phyloP scores from a whole-genome alignment of 1,140 invertebrate genomes.

The Drosophila subpulchrella region DNA sequence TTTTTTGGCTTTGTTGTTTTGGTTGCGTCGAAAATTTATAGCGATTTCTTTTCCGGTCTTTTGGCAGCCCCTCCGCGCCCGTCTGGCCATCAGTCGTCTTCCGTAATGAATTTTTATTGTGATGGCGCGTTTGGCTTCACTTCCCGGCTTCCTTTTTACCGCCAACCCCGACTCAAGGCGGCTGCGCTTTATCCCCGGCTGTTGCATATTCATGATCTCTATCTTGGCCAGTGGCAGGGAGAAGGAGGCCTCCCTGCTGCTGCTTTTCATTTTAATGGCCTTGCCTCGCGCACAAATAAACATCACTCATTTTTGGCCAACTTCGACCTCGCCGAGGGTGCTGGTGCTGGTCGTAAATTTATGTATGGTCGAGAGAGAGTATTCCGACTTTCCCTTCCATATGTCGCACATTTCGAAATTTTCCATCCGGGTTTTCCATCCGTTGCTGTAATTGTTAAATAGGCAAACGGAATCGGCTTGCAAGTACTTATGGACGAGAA shows the following conservation, averaged over 20 bases:
- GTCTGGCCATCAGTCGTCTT: constrained; percentile 45
- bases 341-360: constrained; percentile 38
- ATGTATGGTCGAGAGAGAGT: constrained; percentile 32
- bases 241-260: not conserved
- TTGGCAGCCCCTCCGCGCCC: constrained; percentile 42
- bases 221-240: not conserved
- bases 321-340: constrained; percentile 16
- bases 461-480: constrained; percentile 54
- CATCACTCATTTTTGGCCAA: constrained; percentile 70
- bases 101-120: constrained; percentile 83
- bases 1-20: constrained; percentile 34
- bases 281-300: constrained; percentile 61
- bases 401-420: constrained; percentile 37
- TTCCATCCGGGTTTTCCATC: not conserved
- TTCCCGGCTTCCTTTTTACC: constrained; percentile 29
- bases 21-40: constrained; percentile 71
- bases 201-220: constrained; percentile 76
- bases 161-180: constrained; percentile 22
- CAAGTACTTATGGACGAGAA: constrained; percentile 40
- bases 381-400: constrained; percentile 45
- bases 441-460: constrained; percentile 50
- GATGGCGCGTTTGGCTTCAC: constrained; percentile 77
- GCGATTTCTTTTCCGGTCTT: constrained; percentile 77
- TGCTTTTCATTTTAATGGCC: constrained; percentile 62
- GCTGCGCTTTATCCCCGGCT: constrained; percentile 65